phyloP scores from a whole-genome alignment of 2,888 invertebrate species.

The Euclidia mi region DNA sequence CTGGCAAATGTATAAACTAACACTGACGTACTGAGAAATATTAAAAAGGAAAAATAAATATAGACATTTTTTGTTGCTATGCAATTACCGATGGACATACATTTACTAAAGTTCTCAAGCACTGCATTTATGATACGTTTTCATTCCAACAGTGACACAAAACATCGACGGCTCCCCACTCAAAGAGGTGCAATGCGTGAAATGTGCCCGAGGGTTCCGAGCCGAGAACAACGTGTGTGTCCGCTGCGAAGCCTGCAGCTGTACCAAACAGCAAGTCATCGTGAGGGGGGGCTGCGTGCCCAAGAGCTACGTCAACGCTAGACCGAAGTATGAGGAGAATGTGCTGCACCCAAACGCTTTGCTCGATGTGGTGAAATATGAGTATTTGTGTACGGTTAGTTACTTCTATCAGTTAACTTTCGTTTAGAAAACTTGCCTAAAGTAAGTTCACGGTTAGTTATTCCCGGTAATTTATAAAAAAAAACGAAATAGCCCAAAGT shows the following conservation, averaged over 20 bases:
- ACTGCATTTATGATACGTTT: too few relatives aligned
- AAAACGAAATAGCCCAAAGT: too few relatives aligned
- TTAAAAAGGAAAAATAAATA: too few relatives aligned
- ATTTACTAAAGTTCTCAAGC: too few relatives aligned
- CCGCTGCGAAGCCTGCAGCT: conserved; percentile 74
- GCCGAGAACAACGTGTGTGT: conserved; percentile 69
- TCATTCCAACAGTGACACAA: conserved; percentile 73
- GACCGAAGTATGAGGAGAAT: conserved; percentile 76
- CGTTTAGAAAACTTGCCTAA: too few relatives aligned
- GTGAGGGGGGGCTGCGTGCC: conserved; percentile 75
- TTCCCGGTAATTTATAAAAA: too few relatives aligned
- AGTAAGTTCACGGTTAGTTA: too few relatives aligned
- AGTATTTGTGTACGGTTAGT: conserved; percentile 82
- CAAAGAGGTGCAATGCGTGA: conserved; percentile 82
- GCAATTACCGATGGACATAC: too few relatives aligned
- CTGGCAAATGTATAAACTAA: too few relatives aligned
- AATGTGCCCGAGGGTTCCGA: conserved; percentile 78
- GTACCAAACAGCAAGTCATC: conserved; percentile 67
- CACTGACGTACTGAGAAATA: too few relatives aligned
- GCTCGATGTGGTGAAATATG: conserved; percentile 76
- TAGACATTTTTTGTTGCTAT: too few relatives aligned
- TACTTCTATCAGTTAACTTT: too few relatives aligned
- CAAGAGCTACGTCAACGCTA: conserved; percentile 68
- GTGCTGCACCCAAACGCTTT: conserved; percentile 69
- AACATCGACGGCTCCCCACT: conserved; percentile 80